These are phyloP conservation scores for Misgurnus anguillicaudatus DNA, from an alignment of 2,113 vertebrate species.

Conservation along the genomic window DNA sequence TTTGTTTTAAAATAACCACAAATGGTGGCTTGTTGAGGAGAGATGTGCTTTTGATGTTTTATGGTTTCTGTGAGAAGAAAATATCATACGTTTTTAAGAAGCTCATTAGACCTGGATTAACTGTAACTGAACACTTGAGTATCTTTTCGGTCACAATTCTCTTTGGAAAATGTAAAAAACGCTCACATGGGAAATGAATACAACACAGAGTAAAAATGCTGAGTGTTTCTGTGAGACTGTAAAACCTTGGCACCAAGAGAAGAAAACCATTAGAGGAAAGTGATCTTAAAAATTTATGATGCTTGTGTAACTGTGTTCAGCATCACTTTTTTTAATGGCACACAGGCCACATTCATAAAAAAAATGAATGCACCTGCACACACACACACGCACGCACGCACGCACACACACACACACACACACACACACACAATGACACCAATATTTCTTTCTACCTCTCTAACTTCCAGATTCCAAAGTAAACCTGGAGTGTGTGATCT, in stretches of 20 bases:
- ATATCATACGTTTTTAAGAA: no score
- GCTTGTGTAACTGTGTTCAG: slow-evolving; percentile 23
- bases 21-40: no score
- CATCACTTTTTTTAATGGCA: slow-evolving; percentile 44
- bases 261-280: slow-evolving; percentile 31
- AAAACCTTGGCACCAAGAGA: not conserved
- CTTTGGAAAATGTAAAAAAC: not conserved
- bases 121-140: no score
- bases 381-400: slow-evolving; percentile 26
- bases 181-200: not conserved
- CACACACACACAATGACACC: not conserved
- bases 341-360: slow-evolving; percentile 51
- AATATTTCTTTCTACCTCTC: not conserved
- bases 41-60: no score
- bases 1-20: no score
- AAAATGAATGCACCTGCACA: slow-evolving; percentile 3
- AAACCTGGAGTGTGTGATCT: not conserved
- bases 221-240: not conserved
- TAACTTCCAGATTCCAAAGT: not conserved
- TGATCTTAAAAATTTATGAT: slow-evolving; percentile 53
- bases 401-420: no score
- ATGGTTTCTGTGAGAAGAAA: no score
- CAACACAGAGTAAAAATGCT: not conserved
- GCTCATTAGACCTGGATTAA: no score
- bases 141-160: no score